Percentiles rank a stretch among this genome's conserved stretches.
Evolutionary conservation across 1,140 invertebrate genomes (phyloP).

Genomic region (Zaprionus ornatus): DNA sequence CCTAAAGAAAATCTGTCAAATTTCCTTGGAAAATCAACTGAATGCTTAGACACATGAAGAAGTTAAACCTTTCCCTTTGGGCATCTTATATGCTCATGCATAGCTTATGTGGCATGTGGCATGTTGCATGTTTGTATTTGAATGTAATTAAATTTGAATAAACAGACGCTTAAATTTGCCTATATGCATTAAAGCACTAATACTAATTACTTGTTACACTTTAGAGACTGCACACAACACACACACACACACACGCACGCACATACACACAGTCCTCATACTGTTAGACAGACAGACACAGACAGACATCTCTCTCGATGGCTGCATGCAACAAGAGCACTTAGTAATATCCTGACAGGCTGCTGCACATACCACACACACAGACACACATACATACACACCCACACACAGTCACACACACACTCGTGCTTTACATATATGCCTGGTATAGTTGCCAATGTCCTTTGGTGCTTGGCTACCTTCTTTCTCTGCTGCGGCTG

Average conservation of each 20-base stretch:
- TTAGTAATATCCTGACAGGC: slow-evolving; percentile 72
- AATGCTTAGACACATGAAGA: background rate
- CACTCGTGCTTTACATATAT: slow-evolving; percentile 39
- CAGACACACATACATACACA: slow-evolving; percentile 4
- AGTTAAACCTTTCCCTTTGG: background rate
- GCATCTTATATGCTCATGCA: background rate
- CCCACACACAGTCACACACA: slow-evolving; percentile 10
- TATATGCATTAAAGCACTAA: slow-evolving; percentile 66
- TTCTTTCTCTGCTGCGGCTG: slow-evolving; percentile 8
- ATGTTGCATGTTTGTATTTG: background rate
- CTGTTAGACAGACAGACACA: background rate
- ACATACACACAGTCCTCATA: background rate
- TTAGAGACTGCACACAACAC: slow-evolving; percentile 8
- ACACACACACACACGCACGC: background rate
- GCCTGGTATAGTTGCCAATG: slow-evolving; percentile 66
- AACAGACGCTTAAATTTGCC: slow-evolving; percentile 6
- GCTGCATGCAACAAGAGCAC: slow-evolving; percentile 78
- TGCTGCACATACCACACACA: slow-evolving; percentile 44
- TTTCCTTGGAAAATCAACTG: background rate
- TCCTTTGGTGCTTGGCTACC: slow-evolving; percentile 61
- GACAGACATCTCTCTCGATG: slow-evolving; percentile 31
- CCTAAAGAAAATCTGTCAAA: background rate
- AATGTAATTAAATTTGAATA: slow-evolving; percentile 2
- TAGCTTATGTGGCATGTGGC: slow-evolving; percentile 1
- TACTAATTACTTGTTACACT: slow-evolving; percentile 71